phyloP scores from a whole-genome alignment of 2,888 invertebrate genomes.

The Drosophila mulleri region DNA sequence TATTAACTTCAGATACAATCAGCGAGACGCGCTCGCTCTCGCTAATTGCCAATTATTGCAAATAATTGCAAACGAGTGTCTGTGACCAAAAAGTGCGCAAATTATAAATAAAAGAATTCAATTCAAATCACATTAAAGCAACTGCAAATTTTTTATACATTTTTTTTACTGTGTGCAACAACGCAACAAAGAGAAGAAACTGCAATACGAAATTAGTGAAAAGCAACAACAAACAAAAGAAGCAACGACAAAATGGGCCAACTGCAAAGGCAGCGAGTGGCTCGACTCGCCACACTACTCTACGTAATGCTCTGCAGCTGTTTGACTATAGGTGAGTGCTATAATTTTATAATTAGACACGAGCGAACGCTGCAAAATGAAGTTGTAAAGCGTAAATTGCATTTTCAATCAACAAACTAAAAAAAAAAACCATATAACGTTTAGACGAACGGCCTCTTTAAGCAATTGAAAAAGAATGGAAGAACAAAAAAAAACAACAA shows the following conservation, averaged over 20 bases:
- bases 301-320: constrained; percentile 65
- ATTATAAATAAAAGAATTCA: constrained; percentile 19
- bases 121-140: constrained; percentile 43
- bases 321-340: constrained; percentile 68
- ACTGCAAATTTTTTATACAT: constrained; percentile 51
- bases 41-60: no score
- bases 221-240: constrained; percentile 17
- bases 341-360: constrained; percentile 55
- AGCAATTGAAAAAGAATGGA: not conserved
- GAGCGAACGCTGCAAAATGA: constrained; percentile 35
- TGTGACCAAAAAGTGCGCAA: constrained; percentile 43
- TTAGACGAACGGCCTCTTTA: constrained; percentile 6
- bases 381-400: constrained; percentile 44
- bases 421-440: not conserved
- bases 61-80: constrained; percentile 22
- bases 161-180: constrained; percentile 50
- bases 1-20: constrained; percentile 35
- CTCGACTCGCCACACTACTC: constrained; percentile 57
- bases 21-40: constrained; percentile 3
- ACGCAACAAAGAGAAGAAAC: constrained; percentile 13
- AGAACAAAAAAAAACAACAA: not conserved
- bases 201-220: constrained; percentile 29
- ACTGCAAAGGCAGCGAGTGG: constrained; percentile 62
- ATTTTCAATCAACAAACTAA: constrained; percentile 11
- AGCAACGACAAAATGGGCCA: constrained; percentile 62